These are phyloP conservation scores for Chironomus tepperi DNA, from an alignment of 1,140 invertebrate species.

Conservation along the genomic window DNA sequence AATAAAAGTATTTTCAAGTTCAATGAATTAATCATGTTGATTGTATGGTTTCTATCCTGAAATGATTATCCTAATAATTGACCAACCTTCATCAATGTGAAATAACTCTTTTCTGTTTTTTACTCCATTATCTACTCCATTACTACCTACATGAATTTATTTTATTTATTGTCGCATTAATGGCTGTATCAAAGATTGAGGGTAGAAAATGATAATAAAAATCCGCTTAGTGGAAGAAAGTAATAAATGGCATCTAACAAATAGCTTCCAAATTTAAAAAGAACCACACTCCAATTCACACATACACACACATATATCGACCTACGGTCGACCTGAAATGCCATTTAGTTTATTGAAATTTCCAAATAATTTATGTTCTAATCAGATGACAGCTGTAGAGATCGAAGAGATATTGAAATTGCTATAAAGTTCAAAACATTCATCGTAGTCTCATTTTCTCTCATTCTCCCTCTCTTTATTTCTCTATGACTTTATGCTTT, in stretches of 20 bases:
- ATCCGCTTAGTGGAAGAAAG: background rate
- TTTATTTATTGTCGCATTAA: conserved; percentile 14
- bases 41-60: background rate
- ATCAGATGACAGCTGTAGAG: conserved; percentile 21
- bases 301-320: background rate
- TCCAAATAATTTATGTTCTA: conserved; percentile 22
- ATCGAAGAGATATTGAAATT: conserved; percentile 14
- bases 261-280: background rate
- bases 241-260: background rate
- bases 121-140: no score
- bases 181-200: background rate
- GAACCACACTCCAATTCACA: background rate
- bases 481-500: no score
- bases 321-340: conserved; percentile 11
- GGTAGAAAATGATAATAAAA: conserved; percentile 8
- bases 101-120: no score
- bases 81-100: background rate
- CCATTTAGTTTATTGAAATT: conserved; percentile 23
- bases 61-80: background rate
- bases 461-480: no score
- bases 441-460: no score
- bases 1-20: no score
- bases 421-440: background rate
- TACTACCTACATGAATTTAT: background rate
- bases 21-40: background rate